Evolutionary conservation across 2,888 invertebrate genomes (phyloP), one percentile per base, ranked within the genome.

Genomic region (Drosophila melanosoma): DNA sequence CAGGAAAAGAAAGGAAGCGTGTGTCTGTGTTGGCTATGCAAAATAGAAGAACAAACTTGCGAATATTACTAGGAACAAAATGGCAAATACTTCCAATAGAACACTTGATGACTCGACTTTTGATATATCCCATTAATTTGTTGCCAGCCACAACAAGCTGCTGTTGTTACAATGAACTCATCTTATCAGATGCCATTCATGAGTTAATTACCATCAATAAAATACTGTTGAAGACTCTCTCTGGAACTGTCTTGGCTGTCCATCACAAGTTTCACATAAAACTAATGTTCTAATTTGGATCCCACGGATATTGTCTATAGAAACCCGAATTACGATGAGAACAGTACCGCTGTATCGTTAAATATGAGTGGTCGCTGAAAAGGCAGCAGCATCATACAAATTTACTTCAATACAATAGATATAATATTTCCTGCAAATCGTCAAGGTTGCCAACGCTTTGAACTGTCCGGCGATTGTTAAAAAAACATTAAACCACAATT

Each of bases 331-430:
- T 75, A 69, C 61, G 69, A 69, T 79, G 65, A 59, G 40, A 53
- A 69, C 23, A 45, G 69, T 59, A 66, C 48, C 66, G 65, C 70
- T 74, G 36, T 45, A 51, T 63, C 60, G 48, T 83, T 62, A 72
- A 81, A 72, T 53, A 61, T 75, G 69, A 82, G 69, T 79, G 71
- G 49, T 35, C 49, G 79, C 74, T 84, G 82, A 82, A 82, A 84
- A 84, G 70, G 77, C 69, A 68, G 54, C 74, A 81, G 54, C 74
- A 81, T 78, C 82, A 61, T 79, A 74, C 80, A 81, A 84, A 74
- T 71, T 59, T 26, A 78, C 49, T 78, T 74, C 3, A 69, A 69
- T 64, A 76, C 63, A 70, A 85, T 69, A 62, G 23, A 40, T 61
- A 20, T 0, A 54, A 29, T 64, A 61, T 72, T 74, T 81, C 60